Base-by-base conservation (phyloP, 2,888 invertebrate genomes). In the Drosophila ochracea region DNA sequence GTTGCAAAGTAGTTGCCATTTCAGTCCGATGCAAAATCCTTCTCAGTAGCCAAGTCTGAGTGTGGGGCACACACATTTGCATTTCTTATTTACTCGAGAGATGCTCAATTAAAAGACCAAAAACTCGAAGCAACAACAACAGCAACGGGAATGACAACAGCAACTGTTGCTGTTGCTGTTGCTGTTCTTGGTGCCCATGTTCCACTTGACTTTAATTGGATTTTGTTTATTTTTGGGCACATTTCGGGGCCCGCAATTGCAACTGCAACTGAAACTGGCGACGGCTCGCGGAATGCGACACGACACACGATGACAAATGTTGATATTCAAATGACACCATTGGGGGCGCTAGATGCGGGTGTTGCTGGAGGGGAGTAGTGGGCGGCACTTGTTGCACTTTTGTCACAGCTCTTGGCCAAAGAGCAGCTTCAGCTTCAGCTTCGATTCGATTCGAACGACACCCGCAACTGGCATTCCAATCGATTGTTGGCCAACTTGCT, bases 281-380 rank as follows among this genome's bases (percentile, higher is more conserved):
- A 87, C 80, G 74, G 65, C 71, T 73, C 69, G 83, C 78, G 88
- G 85, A 81, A 90, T 90, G 85, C 83, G 63, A 73, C 86, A 90
- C 86, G 90, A 88, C 90, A 90, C 86, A 88, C 86, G 87, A 87
- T 90, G 87, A 90, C 87, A 88, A 87, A 87, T 87, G 87, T 90
- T 89, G 87, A 90, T 87, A 87, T 90, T 87, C 90, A 87, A 87
- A 87, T 90, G 87, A 82, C 86, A 82, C 83, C 76, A 73, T 76
- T 76, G 82, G 76, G 71, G 84, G 77, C 67, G 78, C 73, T 55
- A 54, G 66, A 73, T 76, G 70, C 73, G 76, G 74, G 73, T 63
- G 55, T 33, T 19, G 37, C 3, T 9, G 54, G 43, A 33, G 35
- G 52, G 25, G 50, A 2, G 55, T 30, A 52, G 60, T 62, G 59